These are phyloP conservation scores for Cyprinodon tularosa DNA, from an alignment of 2,113 vertebrate genomes.

Conservation along the genomic window DNA sequence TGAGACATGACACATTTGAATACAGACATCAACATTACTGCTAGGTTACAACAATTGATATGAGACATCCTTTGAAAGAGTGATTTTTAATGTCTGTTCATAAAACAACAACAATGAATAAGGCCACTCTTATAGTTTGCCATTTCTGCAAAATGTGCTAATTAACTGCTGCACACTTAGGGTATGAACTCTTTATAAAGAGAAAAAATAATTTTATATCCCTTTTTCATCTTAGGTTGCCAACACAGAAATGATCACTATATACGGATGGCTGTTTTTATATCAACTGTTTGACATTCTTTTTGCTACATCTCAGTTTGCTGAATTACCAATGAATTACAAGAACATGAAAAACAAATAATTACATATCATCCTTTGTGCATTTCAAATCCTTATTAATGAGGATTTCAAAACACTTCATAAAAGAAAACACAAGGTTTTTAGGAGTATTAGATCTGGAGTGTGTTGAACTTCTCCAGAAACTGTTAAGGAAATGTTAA, in stretches of 20 bases:
- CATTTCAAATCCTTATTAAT: conserved; percentile 22
- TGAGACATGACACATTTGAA: conserved; percentile 26
- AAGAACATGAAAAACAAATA: conserved; percentile 44
- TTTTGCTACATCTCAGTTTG: conserved; percentile 60
- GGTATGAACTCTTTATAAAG: conserved; percentile 15
- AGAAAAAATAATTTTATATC: conserved; percentile 18
- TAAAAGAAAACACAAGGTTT: background rate
- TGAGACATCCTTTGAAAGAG: conserved; percentile 10
- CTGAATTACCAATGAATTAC: conserved; percentile 66
- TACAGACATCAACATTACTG: conserved; percentile 17
- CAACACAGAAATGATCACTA: conserved; percentile 16
- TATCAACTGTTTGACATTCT: conserved; percentile 50
- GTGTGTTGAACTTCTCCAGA: conserved; percentile 11
- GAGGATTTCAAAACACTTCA: conserved; percentile 24
- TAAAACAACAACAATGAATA: conserved; percentile 45
- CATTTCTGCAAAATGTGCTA: conserved; percentile 35
- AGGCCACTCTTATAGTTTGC: conserved; percentile 46
- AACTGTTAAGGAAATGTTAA: conserved; percentile 11
- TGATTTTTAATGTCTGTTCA: conserved; percentile 17
- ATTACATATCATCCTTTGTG: conserved; percentile 22
- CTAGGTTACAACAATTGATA: conserved; percentile 13
- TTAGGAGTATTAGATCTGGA: conserved; percentile 18
- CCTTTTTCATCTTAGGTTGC: conserved; percentile 16
- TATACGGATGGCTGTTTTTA: conserved; percentile 31
- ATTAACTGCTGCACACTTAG: conserved; percentile 13